Conservation (phyloP, 1,140 invertebrate genomes). For the Trichomalopsis sarcophagae region DNA sequence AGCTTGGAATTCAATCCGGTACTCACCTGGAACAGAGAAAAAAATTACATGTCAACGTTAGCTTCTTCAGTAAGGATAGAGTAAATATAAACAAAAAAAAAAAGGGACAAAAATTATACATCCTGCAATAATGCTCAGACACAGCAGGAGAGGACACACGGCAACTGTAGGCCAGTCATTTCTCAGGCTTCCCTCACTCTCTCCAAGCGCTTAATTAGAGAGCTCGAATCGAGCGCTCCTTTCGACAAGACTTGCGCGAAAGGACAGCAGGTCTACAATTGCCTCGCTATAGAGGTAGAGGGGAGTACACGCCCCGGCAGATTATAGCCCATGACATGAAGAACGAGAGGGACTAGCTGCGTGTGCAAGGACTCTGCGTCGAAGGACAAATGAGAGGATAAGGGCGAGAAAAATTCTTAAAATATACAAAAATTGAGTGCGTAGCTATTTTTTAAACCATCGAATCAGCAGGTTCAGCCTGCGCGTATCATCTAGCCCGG, state of each 20-base stretch:
- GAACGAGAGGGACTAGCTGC: background rate
- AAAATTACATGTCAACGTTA: background rate
- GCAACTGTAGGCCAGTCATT: background rate
- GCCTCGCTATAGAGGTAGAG: background rate
- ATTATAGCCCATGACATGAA: background rate
- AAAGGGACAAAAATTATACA: background rate
- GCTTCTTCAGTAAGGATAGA: no score
- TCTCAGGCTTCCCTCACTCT: background rate
- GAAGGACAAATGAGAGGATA: no score
- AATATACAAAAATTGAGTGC: no score
- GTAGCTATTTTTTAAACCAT: background rate
- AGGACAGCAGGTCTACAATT: background rate
- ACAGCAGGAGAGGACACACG: background rate
- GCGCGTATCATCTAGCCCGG: background rate
- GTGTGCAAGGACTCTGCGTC: background rate
- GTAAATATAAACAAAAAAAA: background rate
- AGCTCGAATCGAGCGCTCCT: background rate
- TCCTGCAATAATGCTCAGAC: background rate
- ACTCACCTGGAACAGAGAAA: slow-evolving; percentile 14
- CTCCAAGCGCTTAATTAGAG: background rate
- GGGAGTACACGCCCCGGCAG: background rate
- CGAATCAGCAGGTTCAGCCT: background rate
- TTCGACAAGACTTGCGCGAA: background rate
- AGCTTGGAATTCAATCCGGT: background rate
- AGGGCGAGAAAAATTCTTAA: no score